Percentiles rank a stretch among this genome's conserved stretches.
Conservation (phyloP, 2,888 invertebrate species). For the Leucophenga montana region DNA sequence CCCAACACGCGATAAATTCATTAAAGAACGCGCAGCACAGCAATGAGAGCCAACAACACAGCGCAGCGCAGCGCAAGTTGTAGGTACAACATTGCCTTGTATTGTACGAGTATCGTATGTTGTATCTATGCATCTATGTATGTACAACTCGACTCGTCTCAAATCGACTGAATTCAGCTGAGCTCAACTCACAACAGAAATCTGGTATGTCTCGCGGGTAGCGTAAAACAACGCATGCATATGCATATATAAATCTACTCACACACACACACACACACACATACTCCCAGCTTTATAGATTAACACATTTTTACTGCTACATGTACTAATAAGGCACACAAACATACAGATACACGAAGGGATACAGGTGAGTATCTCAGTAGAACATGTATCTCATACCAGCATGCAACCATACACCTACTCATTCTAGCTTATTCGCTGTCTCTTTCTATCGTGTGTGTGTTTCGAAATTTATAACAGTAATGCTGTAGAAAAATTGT, state of each 20-base stretch:
- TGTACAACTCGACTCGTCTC: not conserved
- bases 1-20: slow-evolving; percentile 66
- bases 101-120: too few relatives aligned
- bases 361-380: slow-evolving; percentile 45
- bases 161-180: not conserved
- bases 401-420: slow-evolving; percentile 6
- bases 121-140: too few relatives aligned
- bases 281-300: slow-evolving; percentile 63
- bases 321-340: slow-evolving; percentile 61
- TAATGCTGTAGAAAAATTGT: slow-evolving; percentile 3
- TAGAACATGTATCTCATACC: slow-evolving; percentile 6
- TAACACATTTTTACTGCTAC: slow-evolving; percentile 66
- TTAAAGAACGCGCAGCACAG: slow-evolving; percentile 53
- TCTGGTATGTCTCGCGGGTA: slow-evolving; percentile 61
- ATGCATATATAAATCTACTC: slow-evolving; percentile 31
- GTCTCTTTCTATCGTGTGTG: not conserved
- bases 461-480: slow-evolving; percentile 60
- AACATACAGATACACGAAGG: slow-evolving; percentile 46
- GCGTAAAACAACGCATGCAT: slow-evolving; percentile 52
- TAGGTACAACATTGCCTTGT: not conserved
- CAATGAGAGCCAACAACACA: not conserved
- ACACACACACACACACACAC: slow-evolving; percentile 15
- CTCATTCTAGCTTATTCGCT: not conserved
- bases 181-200: slow-evolving; percentile 45
- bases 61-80: not conserved